Evolutionary conservation across 2,888 invertebrate species (phyloP), one percentile per base, ranked within the genome.

Genomic region (Gryllus longicercus): DNA sequence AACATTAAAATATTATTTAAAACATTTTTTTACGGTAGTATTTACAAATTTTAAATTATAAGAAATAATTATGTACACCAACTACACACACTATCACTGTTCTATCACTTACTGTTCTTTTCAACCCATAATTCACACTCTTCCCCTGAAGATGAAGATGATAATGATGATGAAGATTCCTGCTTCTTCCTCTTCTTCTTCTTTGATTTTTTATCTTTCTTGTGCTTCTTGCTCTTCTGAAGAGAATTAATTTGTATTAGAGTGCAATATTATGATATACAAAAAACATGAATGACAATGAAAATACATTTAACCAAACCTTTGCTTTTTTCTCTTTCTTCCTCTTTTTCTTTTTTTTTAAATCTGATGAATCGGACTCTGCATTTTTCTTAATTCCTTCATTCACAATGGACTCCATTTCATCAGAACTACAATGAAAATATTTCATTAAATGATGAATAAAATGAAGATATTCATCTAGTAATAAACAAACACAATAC

Each of bases 151-250:
- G 85, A 84, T 79, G 79, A 80, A 49, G 76, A 79, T 18, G 83
- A 83, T 81, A 83, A 83, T 21, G 87, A 86, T 12, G 79, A 79
- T 16, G 51, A 50, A 91, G 86, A 84, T 78, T 82, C 80, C 76
- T 82, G 89, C 89, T 85, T 90, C 88, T 82, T 92, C 86, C 86
- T 91, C 89, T 84, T 91, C 85, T 88, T 91, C 87, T 84, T 90
- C 87, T 87, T 91, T 85, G 87, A 89, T 86, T 88, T 90, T 84
- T 88, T 88, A 14, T 84, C 83, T 81, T 87, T 87, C 78, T 80
- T 82, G 75, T 80, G 79, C 51, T 82, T 80, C 74, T 80, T 76
- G 49, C 74, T 79, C 38, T 81, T 80, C 10, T 76, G 23, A 75
- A 5, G 80, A 82, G 14, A 76, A 14, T 14, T 38, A 38, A 38